These are phyloP conservation scores for Orthosia incerta DNA, from an alignment of 2,888 invertebrate genomes.

Conservation along the genomic window DNA sequence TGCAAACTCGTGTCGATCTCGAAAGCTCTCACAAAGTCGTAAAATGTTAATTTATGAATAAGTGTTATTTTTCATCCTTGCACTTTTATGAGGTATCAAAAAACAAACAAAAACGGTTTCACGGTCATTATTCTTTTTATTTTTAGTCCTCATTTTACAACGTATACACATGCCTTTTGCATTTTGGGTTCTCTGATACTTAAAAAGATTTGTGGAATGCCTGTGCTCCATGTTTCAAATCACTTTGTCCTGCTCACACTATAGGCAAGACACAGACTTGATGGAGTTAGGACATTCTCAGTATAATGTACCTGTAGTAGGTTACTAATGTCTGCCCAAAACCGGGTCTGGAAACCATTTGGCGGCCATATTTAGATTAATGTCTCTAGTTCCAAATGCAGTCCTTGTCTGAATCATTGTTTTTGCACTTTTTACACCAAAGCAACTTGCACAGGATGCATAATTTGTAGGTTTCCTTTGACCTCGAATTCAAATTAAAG, in stretches of 20 bases:
- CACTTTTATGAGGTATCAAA: conserved; percentile 40
- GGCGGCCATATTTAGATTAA: conserved; percentile 31
- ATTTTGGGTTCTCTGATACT: conserved; percentile 25
- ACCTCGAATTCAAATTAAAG: conserved; percentile 77
- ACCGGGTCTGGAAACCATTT: conserved; percentile 42
- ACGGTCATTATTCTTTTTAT: conserved; percentile 44
- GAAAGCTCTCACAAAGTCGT: conserved; percentile 31
- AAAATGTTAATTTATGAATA: conserved; percentile 35
- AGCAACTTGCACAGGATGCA: conserved; percentile 42
- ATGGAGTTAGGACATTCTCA: conserved; percentile 18
- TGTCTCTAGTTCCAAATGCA: conserved; percentile 38
- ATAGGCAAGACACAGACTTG: conserved; percentile 4
- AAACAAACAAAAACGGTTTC: conserved; percentile 43
- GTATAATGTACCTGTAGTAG: conserved; percentile 26
- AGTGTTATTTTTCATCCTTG: conserved; percentile 26
- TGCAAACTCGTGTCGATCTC: conserved; percentile 43
- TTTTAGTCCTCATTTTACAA: conserved; percentile 31
- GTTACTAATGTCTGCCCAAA: conserved; percentile 26
- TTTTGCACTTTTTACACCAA: conserved; percentile 34
- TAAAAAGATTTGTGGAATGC: conserved; percentile 49
- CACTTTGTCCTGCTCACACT: conserved; percentile 40
- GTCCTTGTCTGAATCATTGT: conserved; percentile 15
- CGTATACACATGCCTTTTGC: conserved; percentile 39
- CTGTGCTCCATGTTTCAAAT: conserved; percentile 34
- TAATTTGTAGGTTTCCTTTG: conserved; percentile 70